A percentile compares a stretch with the other conserved stretches of the same genome.
These are phyloP conservation scores for Epirrhoe alternata DNA, from an alignment of 2,888 invertebrate species.

Conservation along the genomic window DNA sequence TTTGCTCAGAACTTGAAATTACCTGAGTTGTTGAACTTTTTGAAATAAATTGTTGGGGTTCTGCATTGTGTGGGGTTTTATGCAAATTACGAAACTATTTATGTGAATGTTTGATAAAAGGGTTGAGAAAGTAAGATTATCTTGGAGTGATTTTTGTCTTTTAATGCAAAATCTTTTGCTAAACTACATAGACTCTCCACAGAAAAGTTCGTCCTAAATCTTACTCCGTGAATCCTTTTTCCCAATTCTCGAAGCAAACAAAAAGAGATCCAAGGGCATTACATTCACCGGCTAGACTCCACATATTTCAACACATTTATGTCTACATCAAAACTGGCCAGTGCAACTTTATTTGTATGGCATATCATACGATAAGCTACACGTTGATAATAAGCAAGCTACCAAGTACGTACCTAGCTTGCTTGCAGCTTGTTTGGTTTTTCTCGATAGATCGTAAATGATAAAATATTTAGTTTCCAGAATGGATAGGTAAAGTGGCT, in stretches of 20 bases:
- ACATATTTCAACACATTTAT: conserved; percentile 48
- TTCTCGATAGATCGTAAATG: too few relatives aligned
- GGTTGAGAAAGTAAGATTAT: too few relatives aligned
- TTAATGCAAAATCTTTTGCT: too few relatives aligned
- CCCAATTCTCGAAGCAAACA: conserved; percentile 45
- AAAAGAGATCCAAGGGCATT: conserved; percentile 49
- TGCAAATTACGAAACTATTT: conserved; percentile 32
- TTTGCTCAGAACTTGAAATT: conserved; percentile 40
- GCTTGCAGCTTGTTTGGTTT: too few relatives aligned
- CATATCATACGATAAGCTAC: neutral
- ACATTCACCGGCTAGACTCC: conserved; percentile 54
- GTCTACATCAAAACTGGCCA: conserved; percentile 36
- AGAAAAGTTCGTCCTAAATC: neutral
- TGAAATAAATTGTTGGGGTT: conserved; percentile 36
- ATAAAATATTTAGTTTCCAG: too few relatives aligned
- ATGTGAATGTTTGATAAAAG: neutral
- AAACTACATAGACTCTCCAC: too few relatives aligned
- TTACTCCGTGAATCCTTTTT: conserved; percentile 32
- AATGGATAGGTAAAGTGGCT: too few relatives aligned
- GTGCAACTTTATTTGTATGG: conserved; percentile 3
- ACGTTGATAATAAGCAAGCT: too few relatives aligned
- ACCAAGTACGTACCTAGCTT: neutral
- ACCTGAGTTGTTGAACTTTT: conserved; percentile 38
- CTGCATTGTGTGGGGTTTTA: conserved; percentile 32
- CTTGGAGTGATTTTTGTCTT: too few relatives aligned